Conservation (phyloP, 2,797 vertebrate species). For the Thamnophis elegans region DNA sequence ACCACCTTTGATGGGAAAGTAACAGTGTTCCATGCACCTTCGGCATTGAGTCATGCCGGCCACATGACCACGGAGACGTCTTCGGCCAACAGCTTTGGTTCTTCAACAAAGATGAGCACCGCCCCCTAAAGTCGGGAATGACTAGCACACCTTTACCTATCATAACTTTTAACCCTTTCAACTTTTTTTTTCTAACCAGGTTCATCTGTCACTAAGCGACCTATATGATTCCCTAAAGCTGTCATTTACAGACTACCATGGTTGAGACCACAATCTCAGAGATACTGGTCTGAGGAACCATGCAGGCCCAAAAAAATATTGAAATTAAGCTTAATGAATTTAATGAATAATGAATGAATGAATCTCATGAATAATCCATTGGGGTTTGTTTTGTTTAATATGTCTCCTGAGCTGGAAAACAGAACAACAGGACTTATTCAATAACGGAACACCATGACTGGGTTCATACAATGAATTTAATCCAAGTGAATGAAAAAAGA, state of each 20-base stretch:
- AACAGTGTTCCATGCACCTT: too few species aligned
- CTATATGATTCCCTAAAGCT: not conserved
- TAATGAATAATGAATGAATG: not conserved
- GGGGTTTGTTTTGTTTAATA: not conserved
- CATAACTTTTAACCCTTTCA: not conserved
- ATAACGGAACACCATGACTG: fast-evolving
- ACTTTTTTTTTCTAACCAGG: not conserved
- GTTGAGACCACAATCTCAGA: not conserved
- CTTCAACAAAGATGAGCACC: too few species aligned
- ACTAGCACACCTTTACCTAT: not conserved
- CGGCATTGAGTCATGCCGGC: too few species aligned
- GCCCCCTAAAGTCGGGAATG: too few species aligned
- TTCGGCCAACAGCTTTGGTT: too few species aligned
- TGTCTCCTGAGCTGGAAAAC: not conserved
- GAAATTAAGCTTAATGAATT: not conserved
- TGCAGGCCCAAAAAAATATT: not conserved
- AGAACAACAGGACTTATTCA: not conserved
- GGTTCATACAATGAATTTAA: not conserved
- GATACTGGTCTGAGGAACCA: not conserved
- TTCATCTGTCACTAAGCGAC: not conserved
- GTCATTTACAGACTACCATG: not conserved
- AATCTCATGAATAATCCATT: not conserved
- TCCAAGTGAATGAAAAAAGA: not conserved
- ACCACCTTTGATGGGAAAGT: too few species aligned
- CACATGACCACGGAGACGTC: too few species aligned